These are phyloP conservation scores for Thymallus thymallus DNA, from an alignment of 2,113 vertebrate genomes.

Conservation along the genomic window DNA sequence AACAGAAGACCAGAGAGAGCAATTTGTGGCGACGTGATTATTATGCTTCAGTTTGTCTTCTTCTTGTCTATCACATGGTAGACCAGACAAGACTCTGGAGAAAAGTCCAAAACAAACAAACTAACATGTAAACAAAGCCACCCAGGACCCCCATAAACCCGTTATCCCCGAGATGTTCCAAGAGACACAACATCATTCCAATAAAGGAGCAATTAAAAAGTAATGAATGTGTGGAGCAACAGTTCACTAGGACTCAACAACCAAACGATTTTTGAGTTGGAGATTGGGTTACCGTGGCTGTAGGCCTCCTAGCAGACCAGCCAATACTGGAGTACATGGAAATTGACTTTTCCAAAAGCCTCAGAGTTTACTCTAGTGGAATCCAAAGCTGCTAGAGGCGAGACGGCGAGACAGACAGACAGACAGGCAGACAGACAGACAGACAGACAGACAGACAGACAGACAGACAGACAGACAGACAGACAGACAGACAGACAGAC, in stretches of 20 bases:
- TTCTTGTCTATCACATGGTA: conserved; percentile 17
- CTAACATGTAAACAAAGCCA: conserved; percentile 50
- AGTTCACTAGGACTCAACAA: conserved; percentile 54
- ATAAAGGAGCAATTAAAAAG: conserved; percentile 59
- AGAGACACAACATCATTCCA: conserved; percentile 40
- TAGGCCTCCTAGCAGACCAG: conserved; percentile 46
- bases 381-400: conserved; percentile 36
- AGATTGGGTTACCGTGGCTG: conserved; percentile 60
- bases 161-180: conserved; percentile 14
- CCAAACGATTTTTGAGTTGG: conserved; percentile 45
- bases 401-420: not conserved
- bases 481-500: no score
- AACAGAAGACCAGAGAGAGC: conserved; percentile 82
- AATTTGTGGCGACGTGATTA: conserved; percentile 89
- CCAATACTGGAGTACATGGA: conserved; percentile 58
- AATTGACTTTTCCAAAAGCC: conserved; percentile 56
- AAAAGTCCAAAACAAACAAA: conserved; percentile 65
- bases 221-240: conserved; percentile 41
- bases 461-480: no score
- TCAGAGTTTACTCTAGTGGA: conserved; percentile 59
- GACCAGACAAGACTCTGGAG: conserved; percentile 19
- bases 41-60: conserved; percentile 67
- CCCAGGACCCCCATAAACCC: not conserved
- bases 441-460: no score
- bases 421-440: not conserved